phyloP scores from a whole-genome alignment of 2,113 vertebrate genomes.

The Forbesichthys agassizii region DNA sequence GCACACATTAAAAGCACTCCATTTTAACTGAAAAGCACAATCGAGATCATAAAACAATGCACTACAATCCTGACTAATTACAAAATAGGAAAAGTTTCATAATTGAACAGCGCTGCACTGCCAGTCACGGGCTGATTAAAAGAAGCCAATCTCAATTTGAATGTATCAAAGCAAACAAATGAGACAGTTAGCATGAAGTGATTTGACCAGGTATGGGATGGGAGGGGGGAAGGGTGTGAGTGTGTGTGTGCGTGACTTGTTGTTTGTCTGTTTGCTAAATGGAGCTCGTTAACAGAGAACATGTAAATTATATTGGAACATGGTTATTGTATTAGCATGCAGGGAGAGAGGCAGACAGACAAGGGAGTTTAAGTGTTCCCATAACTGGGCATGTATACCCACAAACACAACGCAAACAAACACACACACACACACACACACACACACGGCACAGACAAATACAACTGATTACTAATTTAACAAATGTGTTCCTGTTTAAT shows the following conservation, averaged over 20 bases:
- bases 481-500: too few relatives aligned
- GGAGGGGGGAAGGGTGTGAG: constrained; percentile 13
- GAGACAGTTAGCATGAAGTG: constrained; percentile 48
- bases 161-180: constrained; percentile 70
- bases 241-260: constrained; percentile 16
- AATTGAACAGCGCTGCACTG: constrained; percentile 64
- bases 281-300: constrained; percentile 45
- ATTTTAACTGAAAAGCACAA: constrained; percentile 55
- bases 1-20: constrained; percentile 68
- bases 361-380: too few relatives aligned
- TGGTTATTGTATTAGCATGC: not conserved
- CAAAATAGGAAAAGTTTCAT: constrained; percentile 67
- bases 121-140: constrained; percentile 61
- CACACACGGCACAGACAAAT: too few relatives aligned
- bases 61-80: constrained; percentile 70
- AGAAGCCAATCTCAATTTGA: constrained; percentile 53
- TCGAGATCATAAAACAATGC: constrained; percentile 67
- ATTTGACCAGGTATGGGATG: constrained; percentile 67
- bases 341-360: not conserved
- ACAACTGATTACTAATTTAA: too few relatives aligned
- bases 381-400: too few relatives aligned
- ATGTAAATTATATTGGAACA: constrained; percentile 22
- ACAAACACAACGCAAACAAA: too few relatives aligned
- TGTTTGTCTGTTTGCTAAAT: constrained; percentile 53
- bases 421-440: too few relatives aligned